phyloP scores from a whole-genome alignment of 2,113 vertebrate genomes.

The Polyodon spathula region DNA sequence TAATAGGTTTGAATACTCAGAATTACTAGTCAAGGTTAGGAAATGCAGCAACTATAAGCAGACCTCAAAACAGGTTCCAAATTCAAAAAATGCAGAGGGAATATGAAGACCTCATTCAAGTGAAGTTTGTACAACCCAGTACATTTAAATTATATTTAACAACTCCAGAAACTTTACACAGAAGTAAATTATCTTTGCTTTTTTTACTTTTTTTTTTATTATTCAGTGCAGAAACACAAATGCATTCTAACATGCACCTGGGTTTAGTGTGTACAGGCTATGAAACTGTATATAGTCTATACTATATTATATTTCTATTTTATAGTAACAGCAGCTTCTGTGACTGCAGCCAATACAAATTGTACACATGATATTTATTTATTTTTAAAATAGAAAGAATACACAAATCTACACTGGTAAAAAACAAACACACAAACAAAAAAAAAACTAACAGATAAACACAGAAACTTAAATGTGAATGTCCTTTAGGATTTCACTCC shows the following conservation, averaged over 20 bases:
- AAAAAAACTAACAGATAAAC: constrained; percentile 60
- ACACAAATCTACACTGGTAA: constrained; percentile 80
- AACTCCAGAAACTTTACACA: constrained; percentile 47
- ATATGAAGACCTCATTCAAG: not conserved
- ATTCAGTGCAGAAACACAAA: constrained; percentile 47
- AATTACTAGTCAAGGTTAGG: no score
- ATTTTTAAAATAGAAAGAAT: constrained; percentile 74
- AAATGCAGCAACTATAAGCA: no score
- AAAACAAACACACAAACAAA: constrained; percentile 76
- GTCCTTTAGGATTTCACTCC: constrained; percentile 25
- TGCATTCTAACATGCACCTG: constrained; percentile 74
- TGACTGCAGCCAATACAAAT: constrained; percentile 79
- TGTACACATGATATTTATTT: constrained; percentile 63
- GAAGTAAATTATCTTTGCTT: constrained; percentile 27
- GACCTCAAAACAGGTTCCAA: no score
- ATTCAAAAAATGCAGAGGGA: no score
- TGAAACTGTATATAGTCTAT: constrained; percentile 66
- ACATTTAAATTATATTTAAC: constrained; percentile 55
- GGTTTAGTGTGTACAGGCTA: constrained; percentile 70
- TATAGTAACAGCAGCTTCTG: constrained; percentile 70
- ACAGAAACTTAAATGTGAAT: constrained; percentile 61
- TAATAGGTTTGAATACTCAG: no score
- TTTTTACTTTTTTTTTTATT: constrained; percentile 15
- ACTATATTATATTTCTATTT: no score
- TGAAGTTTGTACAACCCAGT: not conserved